phyloP scores from a whole-genome alignment of 2,888 invertebrate species.

The Eilema sororculum region DNA sequence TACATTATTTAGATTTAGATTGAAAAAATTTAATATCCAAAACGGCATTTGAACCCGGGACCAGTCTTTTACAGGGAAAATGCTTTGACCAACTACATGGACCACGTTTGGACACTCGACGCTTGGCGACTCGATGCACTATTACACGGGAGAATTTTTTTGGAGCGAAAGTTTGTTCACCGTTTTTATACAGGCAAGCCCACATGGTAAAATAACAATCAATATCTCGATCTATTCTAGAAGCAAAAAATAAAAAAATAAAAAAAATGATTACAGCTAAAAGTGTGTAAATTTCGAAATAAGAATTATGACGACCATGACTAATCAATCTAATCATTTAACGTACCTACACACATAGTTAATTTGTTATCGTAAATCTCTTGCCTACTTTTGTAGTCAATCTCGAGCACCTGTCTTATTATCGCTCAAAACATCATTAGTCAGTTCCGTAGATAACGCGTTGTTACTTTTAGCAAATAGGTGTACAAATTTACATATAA shows the following conservation, averaged over 20 bases:
- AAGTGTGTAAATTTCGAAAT: not conserved
- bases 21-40: too few relatives aligned
- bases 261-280: not conserved
- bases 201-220: too few relatives aligned
- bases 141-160: too few relatives aligned
- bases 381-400: slow-evolving; percentile 2
- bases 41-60: too few relatives aligned
- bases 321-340: slow-evolving; percentile 1
- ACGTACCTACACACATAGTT: not conserved
- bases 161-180: too few relatives aligned
- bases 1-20: not conserved
- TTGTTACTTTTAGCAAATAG: slow-evolving; percentile 1
- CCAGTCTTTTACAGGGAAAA: too few relatives aligned
- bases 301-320: not conserved
- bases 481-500: slow-evolving; percentile 4
- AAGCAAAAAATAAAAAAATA: not conserved
- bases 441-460: slow-evolving; percentile 5
- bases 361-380: not conserved
- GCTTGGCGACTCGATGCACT: too few relatives aligned
- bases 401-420: slow-evolving; percentile 9
- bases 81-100: too few relatives aligned
- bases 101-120: too few relatives aligned
- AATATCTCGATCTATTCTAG: too few relatives aligned
- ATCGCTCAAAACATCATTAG: slow-evolving; percentile 8
- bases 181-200: too few relatives aligned